Evolutionary conservation across 2,888 invertebrate species (phyloP), one percentile per base, ranked within the genome.

Genomic region (Ophioninae sp.): DNA sequence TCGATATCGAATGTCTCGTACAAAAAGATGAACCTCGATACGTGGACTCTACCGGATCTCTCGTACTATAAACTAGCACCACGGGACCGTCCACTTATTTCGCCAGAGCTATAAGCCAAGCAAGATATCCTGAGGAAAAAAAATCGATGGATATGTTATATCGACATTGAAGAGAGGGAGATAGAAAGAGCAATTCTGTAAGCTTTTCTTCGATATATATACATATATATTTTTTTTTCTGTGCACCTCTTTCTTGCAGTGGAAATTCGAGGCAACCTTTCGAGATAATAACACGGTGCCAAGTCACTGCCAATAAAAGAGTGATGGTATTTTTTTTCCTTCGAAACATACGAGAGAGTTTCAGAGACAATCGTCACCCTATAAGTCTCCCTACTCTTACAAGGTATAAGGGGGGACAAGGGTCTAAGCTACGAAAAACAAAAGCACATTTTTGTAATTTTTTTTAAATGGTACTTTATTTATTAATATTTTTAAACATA

Each of bases 291-390:
- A 86, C 84, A 83, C 82, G 77, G 79, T 79, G 84, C 81, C 83
- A 84, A 87, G 86, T 87, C 85, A 86, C 69, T 83, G 84, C 81
- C 87, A 86, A 87, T 87, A 87, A 87, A 87, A 87, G 82, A 87
- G 83, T 83, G 83, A 87, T 86, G 75, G 83, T 79, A 72, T 64
- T 64, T 71, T 78, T 64, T 68, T 76, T 77, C 64, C 76, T 65
- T 83, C 58, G 72, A 65, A 63, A 73, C 68, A 59, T 64, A 44
- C 51, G 59, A 67, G 84, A 73, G n/a, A 72, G 59, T 79, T 61
- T 74, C 72, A 56, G 61, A 37, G 23, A 67, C 73, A 44, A 44
- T 61, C 56, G n/a, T 56, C 20, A 61, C 9, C 39, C 64, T 80
- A 56, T 67, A 65, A 61, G 65, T 65, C 63, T 77, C 73, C 77